Evolutionary conservation across 1,140 invertebrate genomes (phyloP), one percentile per base, ranked within the genome.

Genomic region (Palaemon carinicauda): DNA sequence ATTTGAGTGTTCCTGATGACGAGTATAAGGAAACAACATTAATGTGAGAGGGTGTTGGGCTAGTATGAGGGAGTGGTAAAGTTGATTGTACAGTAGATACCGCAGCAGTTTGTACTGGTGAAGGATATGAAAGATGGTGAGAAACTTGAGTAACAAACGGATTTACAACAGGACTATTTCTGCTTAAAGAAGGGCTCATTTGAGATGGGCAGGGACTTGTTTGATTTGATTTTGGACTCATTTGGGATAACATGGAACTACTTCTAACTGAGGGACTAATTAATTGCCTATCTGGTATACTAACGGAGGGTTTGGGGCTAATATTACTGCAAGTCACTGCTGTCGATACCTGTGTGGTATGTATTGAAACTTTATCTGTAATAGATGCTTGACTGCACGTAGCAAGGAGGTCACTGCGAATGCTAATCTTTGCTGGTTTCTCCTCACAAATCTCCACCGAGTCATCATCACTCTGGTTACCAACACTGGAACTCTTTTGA

Each of bases 341-440:
- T 41, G 41, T 41, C 5, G 41, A 41, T 41, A 41, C 41, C 41
- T 41, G 41, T 7, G 41, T 41, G 41, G 41, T 41, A 9, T 41
- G 41, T 41, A 41, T 12, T 41, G 41, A 21, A 17, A 15, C 73
- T 21, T 33, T 7, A 31, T 21, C 50, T 83, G 19, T 7, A 31
- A 7, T 9, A 75, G 29, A 56, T 54, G n/a, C 19, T 60, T 83
- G 69, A 54, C 71, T 56, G 14, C 27, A 27, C 5, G 17, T n/a
- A 31, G 24, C 41, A 7, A 77, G 50, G 21, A 87, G 79, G 60
- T 87, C 85, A 75, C 71, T 81, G 21, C 85, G 33, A 51, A 87
- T 87, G 15, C 79, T 81, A 33, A 87, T 87, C 69, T 82, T 87
- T 69, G 78, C 71, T n/a, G 33, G 71, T 33, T 87, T 86, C 15